Evolutionary conservation across 2,797 vertebrate species (phyloP).

Genomic region (Aeoliscus strigatus): DNA sequence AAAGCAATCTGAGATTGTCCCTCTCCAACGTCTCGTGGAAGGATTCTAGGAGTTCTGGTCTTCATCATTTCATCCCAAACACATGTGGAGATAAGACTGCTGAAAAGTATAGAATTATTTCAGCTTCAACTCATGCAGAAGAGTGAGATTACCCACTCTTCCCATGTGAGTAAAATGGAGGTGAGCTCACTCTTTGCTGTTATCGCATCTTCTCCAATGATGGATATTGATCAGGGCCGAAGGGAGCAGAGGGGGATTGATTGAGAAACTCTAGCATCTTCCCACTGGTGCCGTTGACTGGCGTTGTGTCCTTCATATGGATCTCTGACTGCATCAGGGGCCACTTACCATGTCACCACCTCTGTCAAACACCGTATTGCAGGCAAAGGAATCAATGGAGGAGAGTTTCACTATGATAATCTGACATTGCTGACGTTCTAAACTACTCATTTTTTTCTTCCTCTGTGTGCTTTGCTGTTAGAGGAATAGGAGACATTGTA

Average conservation of each 20-base stretch:
- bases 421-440: too few species aligned
- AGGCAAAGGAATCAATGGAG: slow-evolving; percentile 20
- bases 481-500: too few species aligned
- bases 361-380: slow-evolving; percentile 60
- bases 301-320: slow-evolving; percentile 45
- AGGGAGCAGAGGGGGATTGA: slow-evolving; percentile 58
- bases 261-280: slow-evolving; percentile 63
- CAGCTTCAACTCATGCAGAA: slow-evolving; percentile 14
- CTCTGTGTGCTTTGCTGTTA: too few species aligned
- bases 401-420: too few species aligned
- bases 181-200: slow-evolving; percentile 65
- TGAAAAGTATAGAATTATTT: too few species aligned
- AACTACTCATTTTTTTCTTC: too few species aligned
- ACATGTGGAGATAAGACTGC: too few species aligned
- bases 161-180: slow-evolving; percentile 35
- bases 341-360: slow-evolving; percentile 45
- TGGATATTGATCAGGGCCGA: slow-evolving; percentile 66
- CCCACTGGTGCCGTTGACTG: slow-evolving; percentile 47
- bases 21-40: too few species aligned
- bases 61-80: too few species aligned
- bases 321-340: slow-evolving; percentile 41
- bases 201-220: slow-evolving; percentile 59
- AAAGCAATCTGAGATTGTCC: too few species aligned
- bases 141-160: slow-evolving; percentile 11
- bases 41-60: too few species aligned